These are phyloP conservation scores for Thripadectes ignobilis DNA, from an alignment of 2,797 vertebrate genomes.

Conservation along the genomic window DNA sequence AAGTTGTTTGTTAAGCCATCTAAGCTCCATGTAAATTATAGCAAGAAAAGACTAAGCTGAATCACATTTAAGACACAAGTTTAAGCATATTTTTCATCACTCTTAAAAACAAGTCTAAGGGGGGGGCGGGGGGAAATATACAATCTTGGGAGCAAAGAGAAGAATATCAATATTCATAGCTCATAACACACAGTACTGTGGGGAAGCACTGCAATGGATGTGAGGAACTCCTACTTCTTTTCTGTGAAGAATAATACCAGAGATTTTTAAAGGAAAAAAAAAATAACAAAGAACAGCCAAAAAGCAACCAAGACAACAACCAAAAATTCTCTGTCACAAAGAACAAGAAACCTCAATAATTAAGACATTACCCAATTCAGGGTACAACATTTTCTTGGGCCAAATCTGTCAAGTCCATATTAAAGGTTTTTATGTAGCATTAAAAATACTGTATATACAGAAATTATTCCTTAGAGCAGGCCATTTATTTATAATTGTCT, in stretches of 20 bases:
- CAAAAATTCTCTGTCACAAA: background rate
- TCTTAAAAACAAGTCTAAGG: background rate
- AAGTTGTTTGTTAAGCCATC: constrained; percentile 9
- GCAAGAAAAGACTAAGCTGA: background rate
- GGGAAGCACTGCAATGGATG: background rate
- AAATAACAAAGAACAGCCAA: too few relatives aligned
- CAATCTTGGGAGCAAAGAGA: background rate
- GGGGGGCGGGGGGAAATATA: too few relatives aligned
- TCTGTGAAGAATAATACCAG: background rate
- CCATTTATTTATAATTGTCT: background rate
- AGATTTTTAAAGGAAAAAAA: background rate
- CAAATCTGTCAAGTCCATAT: background rate
- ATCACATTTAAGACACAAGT: background rate
- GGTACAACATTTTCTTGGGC: constrained; percentile 20
- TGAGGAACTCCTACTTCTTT: background rate
- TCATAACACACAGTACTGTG: background rate
- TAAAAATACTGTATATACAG: background rate
- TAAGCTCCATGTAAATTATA: constrained; percentile 11
- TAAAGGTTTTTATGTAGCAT: background rate
- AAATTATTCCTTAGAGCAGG: constrained; percentile 1
- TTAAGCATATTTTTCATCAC: background rate
- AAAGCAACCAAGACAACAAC: background rate
- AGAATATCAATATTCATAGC: background rate
- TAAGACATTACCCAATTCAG: background rate
- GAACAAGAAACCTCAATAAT: constrained; percentile 18